Evolutionary conservation across 2,113 vertebrate genomes (phyloP), one percentile per base, ranked within the genome.

Genomic region (Scalopus aquaticus): DNA sequence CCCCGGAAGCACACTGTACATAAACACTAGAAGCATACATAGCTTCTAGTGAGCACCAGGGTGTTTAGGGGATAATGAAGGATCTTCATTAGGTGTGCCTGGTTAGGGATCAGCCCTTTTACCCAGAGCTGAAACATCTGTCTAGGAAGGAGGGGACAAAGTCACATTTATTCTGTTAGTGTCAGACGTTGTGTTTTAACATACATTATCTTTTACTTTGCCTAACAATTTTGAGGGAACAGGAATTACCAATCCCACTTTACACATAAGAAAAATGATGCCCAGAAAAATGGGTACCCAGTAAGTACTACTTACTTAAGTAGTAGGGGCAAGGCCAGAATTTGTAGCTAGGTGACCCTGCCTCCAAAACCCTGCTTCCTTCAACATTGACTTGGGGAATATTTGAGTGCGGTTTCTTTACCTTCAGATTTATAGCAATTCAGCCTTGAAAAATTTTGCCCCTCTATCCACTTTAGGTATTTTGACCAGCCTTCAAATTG

Each of bases 151-250:
- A 84, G 46, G 16, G 58, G 64, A 94, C 39, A 49, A 92, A 90
- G 73, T 81, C 37, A 81, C 42, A 67, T 32, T 83, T 65, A 15
- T 83, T 76, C 42, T 94, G 0, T 76, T 88, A 0, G 85, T 89
- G 37, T 73, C 44, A 88, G 35, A 72, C 32, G 22, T 35, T 76
- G 51, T 24, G 46, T 39, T 85, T 91, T 83, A 32, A 39, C 17
- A 16, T 26, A 42, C 24, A 35, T 92, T 64, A 17, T 94, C 30
- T 90, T 84, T 88, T 91, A 93, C 67, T 82, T 28, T 9, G 26
- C 3, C 4, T 91, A 64, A 60, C 64, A 73, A 67, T 76, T 91
- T 87, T 67, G 44, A 81, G 74, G 89, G 92, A 94, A 94, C 35
- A 88, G 84, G 64, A 92, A 93, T 78, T 80, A 76, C 39, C 30